A percentile compares a stretch with the other conserved stretches of the same genome.
Evolutionary conservation across 2,888 invertebrate species (phyloP).

Genomic region (Machimus rusticus): DNA sequence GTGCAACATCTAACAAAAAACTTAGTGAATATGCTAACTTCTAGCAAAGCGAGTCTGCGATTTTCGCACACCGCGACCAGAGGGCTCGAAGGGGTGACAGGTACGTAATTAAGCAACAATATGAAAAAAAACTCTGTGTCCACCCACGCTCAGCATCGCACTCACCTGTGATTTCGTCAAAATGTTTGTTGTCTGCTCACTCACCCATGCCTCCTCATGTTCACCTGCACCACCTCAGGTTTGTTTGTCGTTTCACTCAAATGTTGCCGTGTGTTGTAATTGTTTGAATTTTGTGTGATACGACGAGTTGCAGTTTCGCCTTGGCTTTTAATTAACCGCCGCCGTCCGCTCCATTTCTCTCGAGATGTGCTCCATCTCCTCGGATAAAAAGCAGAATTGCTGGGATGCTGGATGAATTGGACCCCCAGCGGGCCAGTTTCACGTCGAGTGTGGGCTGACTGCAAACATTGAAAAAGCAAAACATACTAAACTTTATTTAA

Average conservation of each 20-base stretch:
- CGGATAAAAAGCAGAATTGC: neutral
- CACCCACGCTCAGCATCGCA: neutral
- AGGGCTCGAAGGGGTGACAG: constrained; percentile 22
- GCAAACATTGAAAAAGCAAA: neutral
- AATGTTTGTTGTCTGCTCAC: neutral
- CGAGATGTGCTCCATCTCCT: neutral
- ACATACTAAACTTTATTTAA: neutral
- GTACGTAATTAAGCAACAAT: constrained; percentile 19
- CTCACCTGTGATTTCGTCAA: neutral
- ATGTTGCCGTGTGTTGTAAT: neutral
- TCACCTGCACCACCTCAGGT: neutral
- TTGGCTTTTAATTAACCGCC: neutral
- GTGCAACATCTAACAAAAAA: neutral
- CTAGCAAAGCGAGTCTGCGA: neutral
- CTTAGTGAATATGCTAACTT: neutral
- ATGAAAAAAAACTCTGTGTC: neutral
- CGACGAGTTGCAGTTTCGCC: neutral
- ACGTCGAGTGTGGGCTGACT: neutral
- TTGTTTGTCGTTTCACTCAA: neutral
- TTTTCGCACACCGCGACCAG: neutral
- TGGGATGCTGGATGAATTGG: neutral
- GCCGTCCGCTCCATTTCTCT: neutral
- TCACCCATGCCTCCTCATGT: neutral
- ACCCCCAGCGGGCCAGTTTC: neutral
- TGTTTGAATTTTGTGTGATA: neutral